Conservation (phyloP, 1,140 invertebrate genomes). For the Calliphora vicina region DNA sequence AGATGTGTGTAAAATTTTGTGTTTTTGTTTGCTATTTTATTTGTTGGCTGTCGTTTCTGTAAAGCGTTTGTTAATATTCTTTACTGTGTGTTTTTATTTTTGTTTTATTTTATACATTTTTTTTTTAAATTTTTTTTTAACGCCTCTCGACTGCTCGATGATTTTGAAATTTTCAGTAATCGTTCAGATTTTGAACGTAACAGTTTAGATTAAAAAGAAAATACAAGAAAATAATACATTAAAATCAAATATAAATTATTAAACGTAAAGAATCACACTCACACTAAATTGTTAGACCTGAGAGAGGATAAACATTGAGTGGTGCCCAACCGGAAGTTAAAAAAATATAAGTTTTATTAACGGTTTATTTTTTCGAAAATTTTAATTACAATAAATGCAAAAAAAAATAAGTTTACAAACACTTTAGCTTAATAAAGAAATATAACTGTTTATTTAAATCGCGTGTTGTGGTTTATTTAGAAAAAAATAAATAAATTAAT, state of each 20-base stretch:
- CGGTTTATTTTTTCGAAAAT: background rate
- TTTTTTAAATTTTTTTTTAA: background rate
- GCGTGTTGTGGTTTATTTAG: background rate
- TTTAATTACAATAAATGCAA: background rate
- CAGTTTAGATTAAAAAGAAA: background rate
- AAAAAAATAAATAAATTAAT: background rate
- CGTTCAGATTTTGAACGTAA: conserved; percentile 32
- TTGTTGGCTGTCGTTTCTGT: conserved; percentile 2
- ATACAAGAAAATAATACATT: background rate
- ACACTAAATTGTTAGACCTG: conserved; percentile 2
- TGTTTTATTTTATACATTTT: background rate
- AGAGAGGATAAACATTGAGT: background rate
- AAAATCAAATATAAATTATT: background rate
- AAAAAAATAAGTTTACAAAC: background rate
- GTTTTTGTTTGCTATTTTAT: conserved; percentile 8
- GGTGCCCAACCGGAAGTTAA: background rate
- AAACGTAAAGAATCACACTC: background rate
- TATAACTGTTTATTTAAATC: background rate
- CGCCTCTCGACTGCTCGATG: conserved; percentile 20
- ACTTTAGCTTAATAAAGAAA: background rate
- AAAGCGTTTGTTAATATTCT: conserved; percentile 7
- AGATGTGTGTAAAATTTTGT: no score
- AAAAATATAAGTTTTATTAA: background rate
- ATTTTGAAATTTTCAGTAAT: conserved; percentile 27
- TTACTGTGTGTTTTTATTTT: background rate